Evolutionary conservation across 2,888 invertebrate genomes (phyloP).

Genomic region (Linnaemya tessellans): DNA sequence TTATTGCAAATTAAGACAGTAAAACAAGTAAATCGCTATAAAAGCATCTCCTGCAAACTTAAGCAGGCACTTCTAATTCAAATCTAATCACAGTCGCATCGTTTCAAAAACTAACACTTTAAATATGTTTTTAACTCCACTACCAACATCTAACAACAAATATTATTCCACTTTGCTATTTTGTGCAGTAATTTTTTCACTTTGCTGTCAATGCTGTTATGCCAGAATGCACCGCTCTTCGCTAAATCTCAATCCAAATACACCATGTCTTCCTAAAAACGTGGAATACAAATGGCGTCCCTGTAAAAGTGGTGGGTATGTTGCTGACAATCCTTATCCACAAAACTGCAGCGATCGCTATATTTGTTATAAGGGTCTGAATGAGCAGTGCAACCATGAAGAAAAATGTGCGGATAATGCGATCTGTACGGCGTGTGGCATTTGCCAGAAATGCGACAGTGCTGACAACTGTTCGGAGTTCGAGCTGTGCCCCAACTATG

Average conservation of each 20-base stretch:
- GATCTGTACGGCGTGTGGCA: constrained; percentile 51
- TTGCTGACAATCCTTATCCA: constrained; percentile 49
- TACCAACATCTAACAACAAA: neutral
- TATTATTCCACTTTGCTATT: neutral
- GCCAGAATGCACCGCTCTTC: neutral
- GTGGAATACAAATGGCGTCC: constrained; percentile 5
- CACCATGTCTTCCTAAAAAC: constrained; percentile 15
- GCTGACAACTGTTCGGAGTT: constrained; percentile 25
- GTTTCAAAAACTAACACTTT: neutral
- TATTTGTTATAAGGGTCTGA: constrained; percentile 53
- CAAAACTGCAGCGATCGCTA: constrained; percentile 52
- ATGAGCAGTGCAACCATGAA: constrained; percentile 23
- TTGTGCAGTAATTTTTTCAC: neutral
- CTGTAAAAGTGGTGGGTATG: constrained; percentile 49
- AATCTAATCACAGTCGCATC: constrained; percentile 9
- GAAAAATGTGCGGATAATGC: constrained; percentile 59
- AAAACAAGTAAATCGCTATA: neutral
- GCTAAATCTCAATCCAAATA: constrained; percentile 13
- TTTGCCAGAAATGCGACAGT: constrained; percentile 66
- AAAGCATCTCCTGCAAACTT: constrained; percentile 5
- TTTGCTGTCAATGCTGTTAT: constrained; percentile 3
- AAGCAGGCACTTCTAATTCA: constrained; percentile 3
- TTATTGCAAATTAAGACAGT: constrained; percentile 12
- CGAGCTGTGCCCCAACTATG: constrained; percentile 17
- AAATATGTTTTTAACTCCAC: neutral